Base-by-base conservation (phyloP, 1,140 invertebrate genomes). In the Yoshiicerus persimilis region DNA sequence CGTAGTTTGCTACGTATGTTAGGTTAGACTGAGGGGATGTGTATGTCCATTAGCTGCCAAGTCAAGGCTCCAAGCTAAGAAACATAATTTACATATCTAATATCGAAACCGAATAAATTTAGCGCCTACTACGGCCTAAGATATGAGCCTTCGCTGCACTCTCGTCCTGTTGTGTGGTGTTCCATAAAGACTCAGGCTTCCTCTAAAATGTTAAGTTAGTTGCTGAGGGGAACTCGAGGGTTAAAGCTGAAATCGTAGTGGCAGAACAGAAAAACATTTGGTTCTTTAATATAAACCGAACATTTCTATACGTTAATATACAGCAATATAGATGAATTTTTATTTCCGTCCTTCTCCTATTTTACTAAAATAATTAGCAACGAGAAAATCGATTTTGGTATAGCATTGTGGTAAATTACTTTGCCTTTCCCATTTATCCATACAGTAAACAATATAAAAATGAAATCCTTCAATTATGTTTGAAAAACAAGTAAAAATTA, bases 61-160 rank as follows among this genome's bases (percentile, higher is more conserved):
- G 75, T n/a, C 75, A n/a, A 16, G 6, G 75, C 75, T 80, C 30
- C 34, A 36, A 80, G 75, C 75, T 80, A 80, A 80, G 75, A 80
- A 80, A 80, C 34, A 80, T 80, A 80, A 80, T 80, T 80, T 80
- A 80, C 75, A 80, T 80, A 80, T 80, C 75, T 80, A 80, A 80
- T 80, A 80, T 80, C 75, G 34, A 80, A 80, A 80, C 32, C 75
- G 75, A 80, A 80, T 80, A 80, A 80, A 80, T 80, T 80, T 80
- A 34, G 32, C 75, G 75, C 75, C 30, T 80, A 36, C n/a, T n/a
- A n/a, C n/a, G n/a, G n/a, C n/a, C n/a, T n/a, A n/a, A n/a, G n/a
- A n/a, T n/a, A n/a, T n/a, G n/a, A n/a, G n/a, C 75, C 34, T 80
- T 34, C 75, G 16, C 34, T 36, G 16, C 1, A 20, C 32, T 36